Conservation (phyloP, 2,888 invertebrate species). For the Lingula anatina region DNA sequence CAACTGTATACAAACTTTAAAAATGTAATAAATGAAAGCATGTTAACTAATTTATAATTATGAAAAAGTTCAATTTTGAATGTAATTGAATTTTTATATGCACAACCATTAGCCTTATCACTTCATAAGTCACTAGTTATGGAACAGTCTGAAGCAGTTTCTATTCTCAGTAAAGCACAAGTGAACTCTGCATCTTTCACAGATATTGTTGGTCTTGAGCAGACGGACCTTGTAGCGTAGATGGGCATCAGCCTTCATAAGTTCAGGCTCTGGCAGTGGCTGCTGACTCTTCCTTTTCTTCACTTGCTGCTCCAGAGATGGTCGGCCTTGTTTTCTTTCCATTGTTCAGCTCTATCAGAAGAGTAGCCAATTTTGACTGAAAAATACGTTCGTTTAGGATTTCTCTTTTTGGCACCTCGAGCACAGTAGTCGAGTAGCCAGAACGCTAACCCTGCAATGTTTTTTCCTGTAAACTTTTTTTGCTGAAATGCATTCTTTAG, state of each 20-base stretch:
- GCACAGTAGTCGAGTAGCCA: no score
- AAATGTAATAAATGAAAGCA: no score
- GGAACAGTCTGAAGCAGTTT: conserved; percentile 8
- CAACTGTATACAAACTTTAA: no score
- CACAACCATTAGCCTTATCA: no score
- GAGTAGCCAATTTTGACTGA: not conserved
- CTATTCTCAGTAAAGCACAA: conserved; percentile 7
- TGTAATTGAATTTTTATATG: no score
- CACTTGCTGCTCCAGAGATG: not conserved
- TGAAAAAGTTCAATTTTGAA: no score
- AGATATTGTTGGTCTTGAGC: not conserved
- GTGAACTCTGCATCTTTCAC: conserved; percentile 6
- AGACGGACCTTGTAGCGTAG: not conserved
- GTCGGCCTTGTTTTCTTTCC: not conserved
- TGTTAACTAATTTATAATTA: no score
- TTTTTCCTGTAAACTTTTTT: no score
- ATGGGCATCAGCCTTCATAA: not conserved
- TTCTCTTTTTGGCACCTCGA: not conserved
- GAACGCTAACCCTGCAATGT: no score
- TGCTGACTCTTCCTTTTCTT: not conserved
- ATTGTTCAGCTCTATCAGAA: not conserved
- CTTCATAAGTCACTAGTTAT: no score
- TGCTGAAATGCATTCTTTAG: no score
- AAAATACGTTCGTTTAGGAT: not conserved
- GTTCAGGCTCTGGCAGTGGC: not conserved